Evolutionary conservation across 2,797 vertebrate species (phyloP).

Genomic region (Orientallactaga sibirica): DNA sequence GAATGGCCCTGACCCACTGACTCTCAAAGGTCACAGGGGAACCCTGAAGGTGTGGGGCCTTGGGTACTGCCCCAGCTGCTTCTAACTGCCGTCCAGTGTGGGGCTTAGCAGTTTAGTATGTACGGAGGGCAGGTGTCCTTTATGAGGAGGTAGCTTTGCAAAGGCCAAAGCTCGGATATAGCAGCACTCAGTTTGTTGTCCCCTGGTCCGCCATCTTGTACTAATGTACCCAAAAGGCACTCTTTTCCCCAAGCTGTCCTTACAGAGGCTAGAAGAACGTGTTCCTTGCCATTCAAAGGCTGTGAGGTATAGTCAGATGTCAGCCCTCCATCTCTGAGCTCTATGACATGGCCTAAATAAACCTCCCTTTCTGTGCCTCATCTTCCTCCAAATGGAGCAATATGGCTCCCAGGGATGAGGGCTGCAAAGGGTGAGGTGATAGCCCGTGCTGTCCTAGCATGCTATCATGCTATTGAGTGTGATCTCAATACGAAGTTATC

Average conservation of each 20-base stretch:
- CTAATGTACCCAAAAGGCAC: neutral
- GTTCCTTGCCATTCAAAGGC: neutral
- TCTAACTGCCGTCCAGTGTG: too few relatives aligned
- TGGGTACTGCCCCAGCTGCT: too few relatives aligned
- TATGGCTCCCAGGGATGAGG: neutral
- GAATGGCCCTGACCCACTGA: too few relatives aligned
- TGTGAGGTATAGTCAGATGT: neutral
- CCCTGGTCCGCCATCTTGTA: fast-evolving
- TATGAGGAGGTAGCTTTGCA: neutral
- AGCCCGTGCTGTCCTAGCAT: too few relatives aligned
- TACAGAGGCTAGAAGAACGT: too few relatives aligned
- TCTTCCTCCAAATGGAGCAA: neutral
- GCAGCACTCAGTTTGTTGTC: neutral
- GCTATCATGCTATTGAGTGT: neutral
- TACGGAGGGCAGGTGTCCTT: too few relatives aligned
- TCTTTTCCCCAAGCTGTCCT: too few relatives aligned
- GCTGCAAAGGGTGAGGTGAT: neutral
- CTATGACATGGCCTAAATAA: neutral
- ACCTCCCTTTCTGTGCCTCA: neutral
- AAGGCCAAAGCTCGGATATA: neutral
- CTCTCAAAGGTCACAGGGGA: neutral
- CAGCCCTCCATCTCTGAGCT: neutral
- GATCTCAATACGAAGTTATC: neutral
- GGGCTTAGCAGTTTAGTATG: fast-evolving
- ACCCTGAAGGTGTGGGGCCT: neutral